These are phyloP conservation scores for Percopsis omiscomaycus DNA, from an alignment of 2,797 vertebrate species.

Conservation along the genomic window DNA sequence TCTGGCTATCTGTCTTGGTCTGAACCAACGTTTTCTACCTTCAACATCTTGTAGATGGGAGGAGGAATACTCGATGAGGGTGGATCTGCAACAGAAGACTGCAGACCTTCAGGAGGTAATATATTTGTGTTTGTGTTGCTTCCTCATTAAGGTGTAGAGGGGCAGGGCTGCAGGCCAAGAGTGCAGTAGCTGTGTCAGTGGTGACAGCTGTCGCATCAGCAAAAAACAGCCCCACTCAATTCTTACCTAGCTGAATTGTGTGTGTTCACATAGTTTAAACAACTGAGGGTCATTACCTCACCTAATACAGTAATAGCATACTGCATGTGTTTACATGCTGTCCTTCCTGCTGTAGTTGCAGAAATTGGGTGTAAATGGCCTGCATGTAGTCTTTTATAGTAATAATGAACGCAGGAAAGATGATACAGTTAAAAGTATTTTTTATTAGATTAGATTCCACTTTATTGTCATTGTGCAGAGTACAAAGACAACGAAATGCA, in stretches of 20 bases:
- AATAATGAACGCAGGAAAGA: not conserved
- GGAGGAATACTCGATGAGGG: slow-evolving; percentile 90
- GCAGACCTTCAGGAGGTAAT: slow-evolving; percentile 90
- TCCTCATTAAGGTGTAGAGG: not conserved
- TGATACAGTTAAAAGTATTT: not conserved
- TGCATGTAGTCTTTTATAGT: not conserved
- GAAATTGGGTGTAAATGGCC: not conserved
- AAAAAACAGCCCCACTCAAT: slow-evolving; percentile 5
- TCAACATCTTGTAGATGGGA: slow-evolving; percentile 85
- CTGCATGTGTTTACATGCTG: not conserved
- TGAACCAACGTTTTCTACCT: not conserved
- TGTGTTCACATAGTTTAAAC: too few relatives aligned
- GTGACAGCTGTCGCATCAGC: slow-evolving; percentile 12
- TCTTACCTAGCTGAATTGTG: not conserved
- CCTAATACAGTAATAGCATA: slow-evolving; percentile 1
- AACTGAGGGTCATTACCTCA: not conserved
- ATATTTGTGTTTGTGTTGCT: slow-evolving; percentile 7
- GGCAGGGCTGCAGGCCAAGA: not conserved
- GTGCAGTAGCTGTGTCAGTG: slow-evolving; percentile 4
- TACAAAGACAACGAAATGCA: too few relatives aligned
- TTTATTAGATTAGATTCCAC: too few relatives aligned
- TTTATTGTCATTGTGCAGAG: too few relatives aligned
- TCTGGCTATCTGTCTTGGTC: not conserved
- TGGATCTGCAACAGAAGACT: slow-evolving; percentile 91
- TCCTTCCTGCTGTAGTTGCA: not conserved